These are phyloP conservation scores for Danaus plexippus DNA, from an alignment of 1,140 invertebrate genomes.

Conservation along the genomic window DNA sequence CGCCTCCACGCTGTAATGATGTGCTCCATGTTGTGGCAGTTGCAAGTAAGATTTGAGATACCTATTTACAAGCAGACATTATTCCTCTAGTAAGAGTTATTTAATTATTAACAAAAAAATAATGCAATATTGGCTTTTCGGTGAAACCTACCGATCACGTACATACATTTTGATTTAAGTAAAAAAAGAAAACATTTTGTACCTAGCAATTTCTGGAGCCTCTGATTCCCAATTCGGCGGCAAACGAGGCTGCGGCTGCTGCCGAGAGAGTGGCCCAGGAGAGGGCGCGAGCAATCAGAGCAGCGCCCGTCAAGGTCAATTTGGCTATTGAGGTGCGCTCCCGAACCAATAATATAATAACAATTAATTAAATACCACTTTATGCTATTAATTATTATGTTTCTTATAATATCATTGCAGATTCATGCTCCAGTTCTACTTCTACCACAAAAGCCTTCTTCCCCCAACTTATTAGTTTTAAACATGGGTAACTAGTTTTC, in stretches of 20 bases:
- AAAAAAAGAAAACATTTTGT: not conserved
- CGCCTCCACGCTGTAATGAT: conserved; percentile 80
- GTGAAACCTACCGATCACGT: not conserved
- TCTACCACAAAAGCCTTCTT: conserved; percentile 85
- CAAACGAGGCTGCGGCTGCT: conserved; percentile 45
- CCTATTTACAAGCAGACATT: not conserved
- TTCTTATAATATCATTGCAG: conserved; percentile 28
- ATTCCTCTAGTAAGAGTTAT: too few species aligned
- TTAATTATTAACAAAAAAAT: too few species aligned
- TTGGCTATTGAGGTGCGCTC: conserved; percentile 78
- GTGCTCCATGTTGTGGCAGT: conserved; percentile 80
- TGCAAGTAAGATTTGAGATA: conserved; percentile 64
- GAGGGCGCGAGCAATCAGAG: conserved; percentile 71
- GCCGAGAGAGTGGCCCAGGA: conserved; percentile 45
- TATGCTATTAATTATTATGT: not conserved
- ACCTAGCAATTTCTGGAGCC: conserved; percentile 79
- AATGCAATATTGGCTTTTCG: not conserved
- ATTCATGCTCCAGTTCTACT: conserved; percentile 80
- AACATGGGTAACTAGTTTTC: conserved; percentile 75
- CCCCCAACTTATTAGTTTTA: conserved; percentile 83
- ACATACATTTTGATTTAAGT: not conserved
- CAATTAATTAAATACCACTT: too few species aligned
- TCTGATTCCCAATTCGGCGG: conserved; percentile 61
- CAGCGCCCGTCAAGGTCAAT: conserved; percentile 76
- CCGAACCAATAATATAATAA: not conserved